Conservation (phyloP, 2,888 invertebrate species). For the Dynastes grantii region DNA sequence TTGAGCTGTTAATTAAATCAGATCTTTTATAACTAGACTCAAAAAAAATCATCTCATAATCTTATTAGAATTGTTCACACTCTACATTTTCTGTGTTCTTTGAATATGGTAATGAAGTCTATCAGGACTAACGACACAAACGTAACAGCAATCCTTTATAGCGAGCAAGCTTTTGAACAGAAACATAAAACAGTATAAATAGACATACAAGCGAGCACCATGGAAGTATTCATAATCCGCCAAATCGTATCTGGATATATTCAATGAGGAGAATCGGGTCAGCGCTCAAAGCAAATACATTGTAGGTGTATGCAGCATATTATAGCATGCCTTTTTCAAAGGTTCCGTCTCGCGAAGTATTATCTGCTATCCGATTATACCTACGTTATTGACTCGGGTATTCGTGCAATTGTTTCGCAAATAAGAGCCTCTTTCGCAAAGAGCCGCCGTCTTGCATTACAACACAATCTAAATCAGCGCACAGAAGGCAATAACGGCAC, state of each 20-base stretch:
- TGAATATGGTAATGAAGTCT: no score
- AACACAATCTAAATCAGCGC: conserved; percentile 11
- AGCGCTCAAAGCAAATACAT: background rate
- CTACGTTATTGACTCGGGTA: conserved; percentile 7
- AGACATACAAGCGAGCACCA: no score
- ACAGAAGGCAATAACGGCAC: background rate
- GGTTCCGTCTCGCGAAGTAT: background rate
- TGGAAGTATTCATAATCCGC: no score
- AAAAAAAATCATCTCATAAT: no score
- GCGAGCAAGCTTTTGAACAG: background rate
- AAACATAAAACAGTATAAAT: no score
- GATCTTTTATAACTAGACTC: no score
- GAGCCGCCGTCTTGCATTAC: conserved; percentile 7
- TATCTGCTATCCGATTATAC: conserved; percentile 5
- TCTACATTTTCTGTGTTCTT: no score
- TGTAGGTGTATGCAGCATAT: background rate
- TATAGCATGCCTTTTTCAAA: background rate
- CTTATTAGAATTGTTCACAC: no score
- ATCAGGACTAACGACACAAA: no score
- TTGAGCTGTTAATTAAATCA: no score
- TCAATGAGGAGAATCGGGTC: background rate
- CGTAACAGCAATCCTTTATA: no score
- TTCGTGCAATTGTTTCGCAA: conserved; percentile 27
- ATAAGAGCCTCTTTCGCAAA: conserved; percentile 24
- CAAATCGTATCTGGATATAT: no score